These are phyloP conservation scores for Sarcophaga carnaria DNA, from an alignment of 2,888 invertebrate species.

Conservation along the genomic window DNA sequence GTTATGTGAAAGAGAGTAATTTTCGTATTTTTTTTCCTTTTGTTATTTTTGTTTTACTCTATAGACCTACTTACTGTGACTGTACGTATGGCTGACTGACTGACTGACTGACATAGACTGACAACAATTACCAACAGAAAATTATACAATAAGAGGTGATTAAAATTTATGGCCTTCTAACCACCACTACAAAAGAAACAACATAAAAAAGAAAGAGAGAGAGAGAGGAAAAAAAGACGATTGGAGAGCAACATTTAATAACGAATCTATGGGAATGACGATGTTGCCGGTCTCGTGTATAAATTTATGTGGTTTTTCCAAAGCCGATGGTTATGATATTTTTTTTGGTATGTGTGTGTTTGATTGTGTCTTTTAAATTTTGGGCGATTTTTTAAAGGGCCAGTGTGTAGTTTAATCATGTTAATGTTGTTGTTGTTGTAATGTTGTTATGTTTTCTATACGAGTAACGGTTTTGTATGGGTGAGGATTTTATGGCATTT, in stretches of 20 bases:
- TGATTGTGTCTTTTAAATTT: neutral
- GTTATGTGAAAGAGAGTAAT: neutral
- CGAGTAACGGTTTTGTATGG: neutral
- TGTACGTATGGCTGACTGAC: too few relatives aligned
- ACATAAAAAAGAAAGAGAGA: neutral
- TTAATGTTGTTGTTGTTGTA: neutral
- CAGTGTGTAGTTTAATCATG: neutral
- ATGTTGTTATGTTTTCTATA: too few relatives aligned
- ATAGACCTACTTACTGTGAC: neutral
- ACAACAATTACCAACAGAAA: slow-evolving; percentile 45
- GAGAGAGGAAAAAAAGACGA: neutral
- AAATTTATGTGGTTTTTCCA: slow-evolving; percentile 11
- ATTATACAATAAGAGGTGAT: slow-evolving; percentile 46
- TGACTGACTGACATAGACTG: neutral
- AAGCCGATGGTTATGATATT: too few relatives aligned
- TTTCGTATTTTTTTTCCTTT: slow-evolving; percentile 1
- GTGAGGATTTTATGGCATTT: slow-evolving; percentile 37
- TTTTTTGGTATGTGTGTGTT: neutral
- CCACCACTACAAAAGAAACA: neutral
- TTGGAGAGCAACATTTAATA: slow-evolving; percentile 7
- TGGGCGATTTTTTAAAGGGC: neutral
- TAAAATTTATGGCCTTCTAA: slow-evolving; percentile 53
- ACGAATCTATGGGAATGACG: neutral
- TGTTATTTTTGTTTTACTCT: neutral
- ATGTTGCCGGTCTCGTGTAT: neutral